Base-by-base conservation (phyloP, 2,797 vertebrate species). In the Peromyscus nudipes region DNA sequence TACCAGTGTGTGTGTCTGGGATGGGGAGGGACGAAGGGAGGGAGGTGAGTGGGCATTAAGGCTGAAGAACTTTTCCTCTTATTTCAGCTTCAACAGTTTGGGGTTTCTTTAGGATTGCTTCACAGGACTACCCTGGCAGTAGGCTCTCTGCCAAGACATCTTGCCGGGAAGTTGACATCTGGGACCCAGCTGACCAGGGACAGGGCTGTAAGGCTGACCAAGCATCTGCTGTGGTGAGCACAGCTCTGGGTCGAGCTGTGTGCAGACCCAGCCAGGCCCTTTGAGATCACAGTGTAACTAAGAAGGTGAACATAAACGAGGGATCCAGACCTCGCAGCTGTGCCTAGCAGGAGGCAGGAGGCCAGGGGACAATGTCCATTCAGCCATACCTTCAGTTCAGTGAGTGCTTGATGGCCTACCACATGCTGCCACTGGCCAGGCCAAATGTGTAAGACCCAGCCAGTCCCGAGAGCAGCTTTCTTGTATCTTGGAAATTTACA, bases 31-130 rank as follows among this genome's bases (percentile, higher is more conserved):
- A 77, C 0, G 7, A 5, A 29, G 4, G 16, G 16, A 29, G 4
- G 82, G 62, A 34, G 10, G 49, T 9, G 52, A 71, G 21, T 37
- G 5, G 27, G 14, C 16, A 1, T 85, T 88, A 92, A 67, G 73
- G 49, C 11, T 21, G 8, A 6, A 62, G 82, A 52, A 71, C 37
- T 31, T 86, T 77, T 79, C 29, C 19, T 91, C 85, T 25, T 67
- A 34, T 90, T 25, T 25, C 12, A 31, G 75, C 10, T 84, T 85
- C 0, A 6, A 73, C 62, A 81, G 25, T 65, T 46, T 55, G 29
- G 9, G 25, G 71, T 71, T 94, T 86, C 77, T 89, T 93, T 34
- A 94, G 94, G 29, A 92, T 79, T 57, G 31, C 62, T 89, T 89
- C 43, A 37, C 4, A 16, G 6, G 64, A 85, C 5, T 37, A 46